phyloP scores from a whole-genome alignment of 2,113 vertebrate species.

The Cromileptes altivelis region DNA sequence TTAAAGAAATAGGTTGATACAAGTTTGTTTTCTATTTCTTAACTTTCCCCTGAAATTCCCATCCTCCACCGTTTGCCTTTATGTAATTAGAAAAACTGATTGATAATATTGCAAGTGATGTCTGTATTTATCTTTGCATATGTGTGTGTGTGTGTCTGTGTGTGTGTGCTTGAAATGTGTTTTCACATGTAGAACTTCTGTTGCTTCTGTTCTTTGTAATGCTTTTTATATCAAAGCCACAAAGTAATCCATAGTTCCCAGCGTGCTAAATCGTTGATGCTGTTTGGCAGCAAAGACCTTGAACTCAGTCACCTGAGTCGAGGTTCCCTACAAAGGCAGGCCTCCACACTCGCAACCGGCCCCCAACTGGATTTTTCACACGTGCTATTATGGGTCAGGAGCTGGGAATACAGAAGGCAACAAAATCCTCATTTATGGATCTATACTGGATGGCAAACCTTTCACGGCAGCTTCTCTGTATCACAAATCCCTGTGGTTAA shows the following conservation, averaged over 20 bases:
- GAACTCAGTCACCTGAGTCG: slow-evolving; percentile 25
- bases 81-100: not conserved
- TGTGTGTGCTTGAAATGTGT: not conserved
- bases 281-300: slow-evolving; percentile 39
- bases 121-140: not conserved
- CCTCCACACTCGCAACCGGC: not conserved
- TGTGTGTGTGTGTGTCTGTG: not conserved
- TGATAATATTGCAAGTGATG: not conserved
- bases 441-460: not conserved
- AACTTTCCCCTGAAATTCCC: not conserved
- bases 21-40: not conserved
- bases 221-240: slow-evolving; percentile 35
- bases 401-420: slow-evolving; percentile 1
- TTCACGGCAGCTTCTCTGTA: not conserved
- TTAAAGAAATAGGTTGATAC: not conserved
- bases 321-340: slow-evolving; percentile 29
- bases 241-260: slow-evolving; percentile 29
- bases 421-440: slow-evolving; percentile 11
- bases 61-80: not conserved
- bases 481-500: slow-evolving; percentile 28
- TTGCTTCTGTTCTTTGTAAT: slow-evolving; percentile 1
- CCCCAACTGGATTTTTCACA: slow-evolving; percentile 32
- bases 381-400: slow-evolving; percentile 21
- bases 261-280: slow-evolving; percentile 29
- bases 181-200: not conserved